Evolutionary conservation across 2,888 invertebrate genomes (phyloP).

Genomic region (Eilema caniola): DNA sequence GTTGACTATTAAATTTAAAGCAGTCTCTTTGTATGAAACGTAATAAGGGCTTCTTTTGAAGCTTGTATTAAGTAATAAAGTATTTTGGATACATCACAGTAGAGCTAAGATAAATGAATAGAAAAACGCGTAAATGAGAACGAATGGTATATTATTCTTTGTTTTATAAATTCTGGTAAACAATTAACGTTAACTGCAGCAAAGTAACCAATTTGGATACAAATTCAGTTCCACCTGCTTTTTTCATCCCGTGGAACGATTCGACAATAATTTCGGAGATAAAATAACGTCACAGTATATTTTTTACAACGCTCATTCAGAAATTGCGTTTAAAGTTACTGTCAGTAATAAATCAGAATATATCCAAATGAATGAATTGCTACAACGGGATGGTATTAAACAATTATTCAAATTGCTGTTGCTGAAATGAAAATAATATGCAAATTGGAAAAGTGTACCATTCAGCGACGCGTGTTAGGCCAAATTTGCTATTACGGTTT

Average conservation of each 20-base stretch:
- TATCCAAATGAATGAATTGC: constrained; percentile 58
- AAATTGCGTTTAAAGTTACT: constrained; percentile 23
- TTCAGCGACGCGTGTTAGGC: constrained; percentile 41
- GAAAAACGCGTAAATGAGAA: no score
- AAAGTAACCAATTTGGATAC: background rate
- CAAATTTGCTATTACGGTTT: constrained; percentile 43
- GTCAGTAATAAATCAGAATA: constrained; percentile 62
- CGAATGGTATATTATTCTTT: background rate
- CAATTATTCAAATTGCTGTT: constrained; percentile 79
- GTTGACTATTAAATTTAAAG: no score
- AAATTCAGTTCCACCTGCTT: background rate
- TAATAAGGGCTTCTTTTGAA: no score
- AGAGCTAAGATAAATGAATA: no score
- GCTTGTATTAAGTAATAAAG: no score
- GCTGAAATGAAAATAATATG: constrained; percentile 73
- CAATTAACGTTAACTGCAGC: background rate
- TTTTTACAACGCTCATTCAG: constrained; percentile 22
- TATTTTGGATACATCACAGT: no score
- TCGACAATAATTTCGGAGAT: background rate
- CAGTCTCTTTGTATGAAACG: no score
- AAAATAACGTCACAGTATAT: constrained; percentile 1
- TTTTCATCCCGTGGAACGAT: background rate
- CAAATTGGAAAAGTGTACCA: constrained; percentile 60
- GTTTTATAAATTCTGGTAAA: background rate
- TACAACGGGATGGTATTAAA: constrained; percentile 69